Evolutionary conservation across 2,113 vertebrate genomes (phyloP), one percentile per base, ranked within the genome.

Genomic region (Oreochromis niloticus): DNA sequence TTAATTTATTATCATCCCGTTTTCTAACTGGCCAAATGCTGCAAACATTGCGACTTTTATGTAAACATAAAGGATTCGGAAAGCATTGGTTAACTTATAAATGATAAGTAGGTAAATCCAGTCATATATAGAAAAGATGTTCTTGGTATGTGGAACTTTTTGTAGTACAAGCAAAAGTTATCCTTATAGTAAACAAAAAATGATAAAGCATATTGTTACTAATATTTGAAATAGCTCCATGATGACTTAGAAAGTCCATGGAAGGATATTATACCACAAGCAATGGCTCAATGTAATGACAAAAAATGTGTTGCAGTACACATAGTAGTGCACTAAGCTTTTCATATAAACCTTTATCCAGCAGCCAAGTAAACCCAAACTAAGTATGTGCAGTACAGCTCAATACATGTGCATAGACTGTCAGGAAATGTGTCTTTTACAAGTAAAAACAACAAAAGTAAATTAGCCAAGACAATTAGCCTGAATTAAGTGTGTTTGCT

Each of bases 401-500:
- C 24, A 75, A 27, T 11, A 46, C 48, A 75, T 6, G 13, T 46
- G 41, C 43, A 24, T 27, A 73, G 41, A 48, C 41, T 48, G 0
- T 48, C 22, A 73, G 43, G 22, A 73, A 73, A 46, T 43, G 27
- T 32, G 13, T 73, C 11, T 41, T 41, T 24, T 43, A 73, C 71
- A 27, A 50, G 43, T 17, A 19, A 17, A 75, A 75, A 48, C 43
- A 30, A 30, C 14, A 32, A 75, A 75, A 17, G 22, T 19, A 11
- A 75, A 75, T 2, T 75, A 32, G 9, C 14, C 16, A 32, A 32
- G 9, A 50, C 43, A 50, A 27, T 43, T 73, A 46, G 22, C 39
- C 22, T 73, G 39, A 73, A 73, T 19, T 2, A 75, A 19, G 24
- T 30, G 24, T 0, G 1, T 32, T 50, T 32, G 4, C 24, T 0